A percentile compares a stretch with the other conserved stretches of the same genome.
phyloP scores from a whole-genome alignment of 2,888 invertebrate species.

The Eristalinus aeneus region DNA sequence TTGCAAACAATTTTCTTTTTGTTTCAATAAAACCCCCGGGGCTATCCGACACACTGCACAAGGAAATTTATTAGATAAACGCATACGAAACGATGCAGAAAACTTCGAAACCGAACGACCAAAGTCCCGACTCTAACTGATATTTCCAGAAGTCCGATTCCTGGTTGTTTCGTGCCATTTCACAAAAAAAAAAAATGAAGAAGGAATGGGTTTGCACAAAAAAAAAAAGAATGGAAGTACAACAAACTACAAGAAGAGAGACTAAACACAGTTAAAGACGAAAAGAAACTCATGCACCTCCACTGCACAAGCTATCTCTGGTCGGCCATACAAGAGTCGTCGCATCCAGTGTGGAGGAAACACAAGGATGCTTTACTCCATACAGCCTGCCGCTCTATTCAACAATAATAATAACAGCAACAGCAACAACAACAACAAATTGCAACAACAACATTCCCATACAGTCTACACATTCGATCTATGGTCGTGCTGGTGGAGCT shows the following conservation, averaged over 20 bases:
- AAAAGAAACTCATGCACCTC: slow-evolving; percentile 69
- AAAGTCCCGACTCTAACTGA: slow-evolving; percentile 68
- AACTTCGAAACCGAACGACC: slow-evolving; percentile 64
- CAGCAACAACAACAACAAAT: slow-evolving; percentile 7
- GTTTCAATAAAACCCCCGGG: not conserved
- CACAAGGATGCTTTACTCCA: slow-evolving; percentile 67
- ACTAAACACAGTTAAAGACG: slow-evolving; percentile 66
- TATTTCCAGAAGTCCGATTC: slow-evolving; percentile 66
- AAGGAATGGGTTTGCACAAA: not conserved
- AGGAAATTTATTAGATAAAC: not conserved
- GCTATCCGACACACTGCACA: not conserved
- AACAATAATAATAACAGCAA: not conserved
- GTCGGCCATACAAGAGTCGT: slow-evolving; percentile 50
- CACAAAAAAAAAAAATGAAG: slow-evolving; percentile 22
- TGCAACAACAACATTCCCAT: slow-evolving; percentile 13
- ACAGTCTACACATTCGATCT: not conserved
- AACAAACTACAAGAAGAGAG: slow-evolving; percentile 58
- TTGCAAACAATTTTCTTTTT: not conserved
- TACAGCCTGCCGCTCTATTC: slow-evolving; percentile 44
- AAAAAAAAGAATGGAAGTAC: slow-evolving; percentile 14
- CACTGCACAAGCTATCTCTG: slow-evolving; percentile 61
- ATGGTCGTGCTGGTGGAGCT: too few species aligned
- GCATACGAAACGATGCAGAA: slow-evolving; percentile 32
- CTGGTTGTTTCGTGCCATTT: slow-evolving; percentile 58
- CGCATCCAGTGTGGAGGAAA: slow-evolving; percentile 60